Conservation (phyloP, 2,113 vertebrate species). For the Eolophus roseicapilla region DNA sequence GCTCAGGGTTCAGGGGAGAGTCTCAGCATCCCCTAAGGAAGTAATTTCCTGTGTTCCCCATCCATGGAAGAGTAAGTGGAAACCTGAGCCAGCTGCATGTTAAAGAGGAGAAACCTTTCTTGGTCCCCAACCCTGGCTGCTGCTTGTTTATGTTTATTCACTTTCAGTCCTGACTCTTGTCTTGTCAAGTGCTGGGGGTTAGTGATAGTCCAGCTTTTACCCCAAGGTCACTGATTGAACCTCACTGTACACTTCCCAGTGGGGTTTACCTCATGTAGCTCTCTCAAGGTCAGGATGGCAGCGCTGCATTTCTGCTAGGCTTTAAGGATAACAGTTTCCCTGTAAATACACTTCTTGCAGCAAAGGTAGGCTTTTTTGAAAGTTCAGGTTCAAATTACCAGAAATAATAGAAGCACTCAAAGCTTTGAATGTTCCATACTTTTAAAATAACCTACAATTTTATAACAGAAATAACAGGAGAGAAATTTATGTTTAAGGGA, state of each 20-base stretch:
- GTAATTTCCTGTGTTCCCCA: background rate
- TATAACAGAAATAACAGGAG: background rate
- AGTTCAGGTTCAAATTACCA: background rate
- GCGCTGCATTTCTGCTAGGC: background rate
- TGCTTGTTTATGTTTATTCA: background rate
- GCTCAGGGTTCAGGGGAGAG: background rate
- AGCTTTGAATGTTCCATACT: background rate
- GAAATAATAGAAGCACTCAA: background rate
- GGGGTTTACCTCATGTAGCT: background rate
- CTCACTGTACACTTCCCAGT: background rate
- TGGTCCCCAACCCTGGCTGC: background rate
- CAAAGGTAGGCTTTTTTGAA: background rate
- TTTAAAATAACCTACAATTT: conserved; percentile 26
- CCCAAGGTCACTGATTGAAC: background rate
- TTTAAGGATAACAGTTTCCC: background rate
- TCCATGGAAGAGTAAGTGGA: background rate
- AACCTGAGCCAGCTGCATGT: background rate
- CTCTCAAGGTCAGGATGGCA: background rate
- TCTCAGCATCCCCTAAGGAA: background rate
- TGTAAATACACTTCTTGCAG: background rate
- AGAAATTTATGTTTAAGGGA: background rate
- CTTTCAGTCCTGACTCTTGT: background rate
- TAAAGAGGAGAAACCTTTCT: background rate
- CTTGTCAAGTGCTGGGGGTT: background rate
- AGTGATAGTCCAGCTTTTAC: background rate